phyloP scores from a whole-genome alignment of 2,888 invertebrate genomes.

The Linyphia triangularis region DNA sequence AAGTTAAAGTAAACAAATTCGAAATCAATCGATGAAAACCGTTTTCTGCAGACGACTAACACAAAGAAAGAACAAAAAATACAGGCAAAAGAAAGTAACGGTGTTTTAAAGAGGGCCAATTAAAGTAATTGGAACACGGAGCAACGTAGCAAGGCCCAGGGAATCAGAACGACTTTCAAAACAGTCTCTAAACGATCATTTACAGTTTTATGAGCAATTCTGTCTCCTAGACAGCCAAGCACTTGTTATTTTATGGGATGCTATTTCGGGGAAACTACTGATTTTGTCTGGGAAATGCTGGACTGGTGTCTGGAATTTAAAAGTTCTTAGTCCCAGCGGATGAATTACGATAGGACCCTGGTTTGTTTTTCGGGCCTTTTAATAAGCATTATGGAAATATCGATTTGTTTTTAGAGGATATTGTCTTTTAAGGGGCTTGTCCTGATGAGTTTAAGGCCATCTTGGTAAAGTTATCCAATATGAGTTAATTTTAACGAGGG shows the following conservation, averaged over 20 bases:
- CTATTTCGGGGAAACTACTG: neutral
- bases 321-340: neutral
- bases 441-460: neutral
- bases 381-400: constrained; percentile 29
- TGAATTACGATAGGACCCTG: neutral
- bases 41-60: no score
- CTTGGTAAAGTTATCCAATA: no score
- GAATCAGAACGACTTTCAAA: constrained; percentile 46
- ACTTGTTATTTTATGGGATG: constrained; percentile 44
- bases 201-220: constrained; percentile 63
- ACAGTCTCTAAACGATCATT: constrained; percentile 40
- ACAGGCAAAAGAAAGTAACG: constrained; percentile 14
- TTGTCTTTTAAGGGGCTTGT: neutral
- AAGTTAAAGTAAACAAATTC: no score
- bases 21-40: no score
- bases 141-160: neutral
- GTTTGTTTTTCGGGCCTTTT: neutral
- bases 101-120: constrained; percentile 56
- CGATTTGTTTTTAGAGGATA: neutral
- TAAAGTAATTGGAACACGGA: constrained; percentile 50
- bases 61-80: constrained; percentile 7
- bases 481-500: neutral
- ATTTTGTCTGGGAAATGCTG: constrained; percentile 16
- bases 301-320: neutral
- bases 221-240: neutral